Evolutionary conservation across 2,888 invertebrate genomes (phyloP), one percentile per base, ranked within the genome.

Genomic region (Aleiodes alternator): DNA sequence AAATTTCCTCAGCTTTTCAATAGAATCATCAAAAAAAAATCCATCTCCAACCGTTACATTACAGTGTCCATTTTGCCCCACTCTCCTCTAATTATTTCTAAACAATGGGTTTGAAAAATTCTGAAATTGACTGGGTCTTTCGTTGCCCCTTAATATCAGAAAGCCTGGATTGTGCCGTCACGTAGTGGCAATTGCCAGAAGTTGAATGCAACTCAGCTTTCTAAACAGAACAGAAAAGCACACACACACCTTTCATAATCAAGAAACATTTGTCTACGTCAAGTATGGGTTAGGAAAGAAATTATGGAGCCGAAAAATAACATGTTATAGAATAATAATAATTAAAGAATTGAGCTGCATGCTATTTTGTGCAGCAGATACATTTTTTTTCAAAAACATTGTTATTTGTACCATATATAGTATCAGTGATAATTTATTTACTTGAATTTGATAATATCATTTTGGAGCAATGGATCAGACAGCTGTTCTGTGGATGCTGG

Each of bases 401-500:
- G 3, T 51, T 51, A 14, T 51, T 14, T 53, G 9, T 53, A 53
- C 14, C 9, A 9, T 43, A 43, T 43, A 9, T 43, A 43, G 7
- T 43, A 43, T 11, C 43, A 43, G 43, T 11, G 11, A 43, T 43
- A 9, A 43, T 43, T 43, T 43, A 43, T 43, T 43, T 43, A 3
- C 11, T 3, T 9, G 43, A 3, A 38, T 7, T 43, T 0, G 9
- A 7, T 1, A 34, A 38, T n/a, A 7, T 38, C 29, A 43, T 12
- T 61, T 43, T 53, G 29, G 69, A 69, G 81, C 82, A 81, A 96
- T 96, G 96, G 97, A 97, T 87, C 96, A 96, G 87, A 95, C 96
- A 68, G 90, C 94, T 82, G 94, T 97, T 82, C 91, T 98, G 77
- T 91, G 97, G 88, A 91, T 97, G 83, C 91, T 98, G 66, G 96